These are phyloP conservation scores for Neogale vison DNA, from an alignment of 2,113 vertebrate genomes.

Conservation along the genomic window DNA sequence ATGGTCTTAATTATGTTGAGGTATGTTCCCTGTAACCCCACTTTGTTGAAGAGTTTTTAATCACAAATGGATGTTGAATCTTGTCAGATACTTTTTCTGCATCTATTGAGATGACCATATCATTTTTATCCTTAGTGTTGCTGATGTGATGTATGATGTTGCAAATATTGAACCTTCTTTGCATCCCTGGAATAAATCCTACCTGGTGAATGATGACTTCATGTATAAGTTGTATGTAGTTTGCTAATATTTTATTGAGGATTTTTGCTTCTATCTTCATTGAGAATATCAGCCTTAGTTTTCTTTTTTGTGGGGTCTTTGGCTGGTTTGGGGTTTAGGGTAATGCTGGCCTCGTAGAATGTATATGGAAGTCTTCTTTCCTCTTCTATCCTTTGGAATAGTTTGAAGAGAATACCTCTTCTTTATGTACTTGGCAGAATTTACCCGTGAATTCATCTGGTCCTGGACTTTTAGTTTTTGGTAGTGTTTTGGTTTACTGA, in stretches of 20 bases:
- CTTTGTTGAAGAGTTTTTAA: neutral
- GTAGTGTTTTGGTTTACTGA: neutral
- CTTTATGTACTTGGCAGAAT: neutral
- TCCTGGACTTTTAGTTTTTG: neutral
- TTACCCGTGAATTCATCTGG: neutral
- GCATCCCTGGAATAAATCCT: neutral
- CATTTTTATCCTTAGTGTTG: neutral
- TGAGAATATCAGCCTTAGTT: neutral
- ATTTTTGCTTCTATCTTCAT: neutral
- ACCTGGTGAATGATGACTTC: neutral
- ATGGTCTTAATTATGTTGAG: neutral
- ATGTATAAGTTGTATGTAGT: neutral
- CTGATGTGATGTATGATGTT: neutral
- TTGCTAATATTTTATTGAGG: neutral
- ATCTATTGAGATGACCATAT: neutral
- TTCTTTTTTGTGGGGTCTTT: neutral
- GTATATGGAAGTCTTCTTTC: neutral
- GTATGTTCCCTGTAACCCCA: neutral
- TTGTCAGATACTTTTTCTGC: neutral
- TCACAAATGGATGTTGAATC: neutral
- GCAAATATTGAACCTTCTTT: neutral
- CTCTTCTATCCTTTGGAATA: neutral
- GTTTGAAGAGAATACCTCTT: neutral
- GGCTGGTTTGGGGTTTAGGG: neutral
- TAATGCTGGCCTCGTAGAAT: neutral